phyloP scores from a whole-genome alignment of 1,140 invertebrate species.

The Augochlora pura region DNA sequence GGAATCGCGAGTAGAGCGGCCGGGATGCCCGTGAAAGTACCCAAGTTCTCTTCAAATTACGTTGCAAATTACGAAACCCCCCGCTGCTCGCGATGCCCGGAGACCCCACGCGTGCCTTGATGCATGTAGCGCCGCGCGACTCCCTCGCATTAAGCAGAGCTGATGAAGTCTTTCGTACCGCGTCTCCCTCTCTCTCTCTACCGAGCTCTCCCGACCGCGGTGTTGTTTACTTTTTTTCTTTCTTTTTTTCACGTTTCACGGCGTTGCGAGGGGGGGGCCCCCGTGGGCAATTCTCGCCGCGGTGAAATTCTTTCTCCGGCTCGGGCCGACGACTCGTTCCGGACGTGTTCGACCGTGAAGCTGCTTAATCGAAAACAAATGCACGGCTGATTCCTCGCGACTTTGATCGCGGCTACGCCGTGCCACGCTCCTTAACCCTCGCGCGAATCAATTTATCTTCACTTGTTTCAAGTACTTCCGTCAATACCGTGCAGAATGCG shows the following conservation, averaged over 20 bases:
- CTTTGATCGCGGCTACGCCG: background rate
- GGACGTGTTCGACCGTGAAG: background rate
- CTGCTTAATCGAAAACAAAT: conserved; percentile 16
- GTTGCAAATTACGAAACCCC: conserved; percentile 53
- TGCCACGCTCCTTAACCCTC: background rate
- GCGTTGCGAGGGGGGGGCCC: conserved; percentile 28
- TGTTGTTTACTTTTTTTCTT: conserved; percentile 28
- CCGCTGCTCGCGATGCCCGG: conserved; percentile 40
- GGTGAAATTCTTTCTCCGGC: conserved; percentile 27
- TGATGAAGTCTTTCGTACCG: conserved; percentile 54
- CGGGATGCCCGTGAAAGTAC: conserved; percentile 51
- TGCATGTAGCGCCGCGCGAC: conserved; percentile 47
- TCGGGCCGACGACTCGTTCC: background rate
- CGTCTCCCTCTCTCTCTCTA: too few relatives aligned
- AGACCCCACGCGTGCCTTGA: conserved; percentile 50
- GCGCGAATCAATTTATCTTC: background rate
- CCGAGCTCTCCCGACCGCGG: conserved; percentile 14
- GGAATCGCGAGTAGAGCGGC: conserved; percentile 43
- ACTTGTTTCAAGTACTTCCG: background rate
- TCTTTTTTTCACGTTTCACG: conserved; percentile 18
- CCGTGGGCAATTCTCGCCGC: conserved; percentile 37
- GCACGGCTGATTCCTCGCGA: background rate
- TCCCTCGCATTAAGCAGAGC: conserved; percentile 50
- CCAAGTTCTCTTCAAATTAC: conserved; percentile 44
- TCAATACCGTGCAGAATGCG: background rate